These are phyloP conservation scores for Caenorhabditis zanzibari DNA, from an alignment of 2,888 invertebrate species.

Conservation along the genomic window DNA sequence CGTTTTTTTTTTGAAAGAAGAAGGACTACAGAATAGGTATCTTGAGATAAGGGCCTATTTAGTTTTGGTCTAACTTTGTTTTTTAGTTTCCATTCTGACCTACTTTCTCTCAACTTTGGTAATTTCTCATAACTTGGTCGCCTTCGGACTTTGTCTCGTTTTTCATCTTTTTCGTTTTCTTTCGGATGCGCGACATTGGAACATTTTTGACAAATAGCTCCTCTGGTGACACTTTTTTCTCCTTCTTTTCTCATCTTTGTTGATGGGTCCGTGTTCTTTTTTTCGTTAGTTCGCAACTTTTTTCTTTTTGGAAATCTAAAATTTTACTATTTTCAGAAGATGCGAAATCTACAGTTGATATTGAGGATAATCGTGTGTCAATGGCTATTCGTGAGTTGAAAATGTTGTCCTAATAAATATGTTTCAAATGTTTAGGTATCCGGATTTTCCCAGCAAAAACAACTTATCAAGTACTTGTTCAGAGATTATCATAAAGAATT, in stretches of 20 bases:
- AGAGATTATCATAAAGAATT: constrained; percentile 79
- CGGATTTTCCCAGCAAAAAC: constrained; percentile 65
- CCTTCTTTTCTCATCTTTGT: not conserved
- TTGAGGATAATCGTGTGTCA: constrained; percentile 16
- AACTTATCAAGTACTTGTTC: constrained; percentile 78
- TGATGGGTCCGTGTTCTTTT: constrained; percentile 21
- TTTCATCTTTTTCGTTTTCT: not conserved
- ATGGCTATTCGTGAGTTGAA: constrained; percentile 2
- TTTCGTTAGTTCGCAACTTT: constrained; percentile 18
- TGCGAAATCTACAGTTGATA: not conserved
- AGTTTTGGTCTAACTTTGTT: too few species aligned
- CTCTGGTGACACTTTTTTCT: constrained; percentile 49
- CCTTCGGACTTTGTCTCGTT: not conserved
- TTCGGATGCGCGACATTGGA: constrained; percentile 21
- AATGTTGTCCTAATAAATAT: not conserved
- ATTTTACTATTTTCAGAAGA: not conserved
- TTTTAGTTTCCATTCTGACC: too few species aligned
- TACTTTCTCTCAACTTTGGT: not conserved
- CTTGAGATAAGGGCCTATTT: too few species aligned
- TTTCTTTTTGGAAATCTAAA: constrained; percentile 8
- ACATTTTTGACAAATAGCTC: constrained; percentile 55
- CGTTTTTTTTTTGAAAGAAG: not conserved
- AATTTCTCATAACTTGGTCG: not conserved
- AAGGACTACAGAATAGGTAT: not conserved
- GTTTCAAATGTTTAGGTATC: not conserved